Conservation (phyloP, 64 coral and sea anemone species). For the Montipora capricornis region DNA sequence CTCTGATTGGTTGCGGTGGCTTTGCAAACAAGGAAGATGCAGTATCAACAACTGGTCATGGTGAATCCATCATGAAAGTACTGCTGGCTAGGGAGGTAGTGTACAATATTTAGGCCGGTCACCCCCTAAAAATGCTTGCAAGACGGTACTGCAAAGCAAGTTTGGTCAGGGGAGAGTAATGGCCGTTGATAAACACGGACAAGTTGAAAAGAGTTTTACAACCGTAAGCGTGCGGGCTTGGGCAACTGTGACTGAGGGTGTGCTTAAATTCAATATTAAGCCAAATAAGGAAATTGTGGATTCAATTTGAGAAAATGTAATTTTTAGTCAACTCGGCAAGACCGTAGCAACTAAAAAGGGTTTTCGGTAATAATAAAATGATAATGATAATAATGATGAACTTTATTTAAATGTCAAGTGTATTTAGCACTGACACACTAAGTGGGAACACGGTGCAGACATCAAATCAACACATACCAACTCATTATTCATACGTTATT, state of each 20-base stretch:
- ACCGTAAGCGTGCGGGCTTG: constrained; percentile 79
- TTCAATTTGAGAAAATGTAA: neutral
- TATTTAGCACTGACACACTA: too few relatives aligned
- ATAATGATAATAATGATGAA: too few relatives aligned
- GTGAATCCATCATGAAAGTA: constrained; percentile 92
- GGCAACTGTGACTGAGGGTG: constrained; percentile 77
- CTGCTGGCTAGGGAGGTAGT: constrained; percentile 88
- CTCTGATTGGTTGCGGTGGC: constrained; percentile 83
- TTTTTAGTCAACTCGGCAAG: too few relatives aligned
- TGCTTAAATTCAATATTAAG: constrained; percentile 69
- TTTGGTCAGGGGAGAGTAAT: constrained; percentile 91
- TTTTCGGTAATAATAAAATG: too few relatives aligned
- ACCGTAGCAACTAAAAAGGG: too few relatives aligned
- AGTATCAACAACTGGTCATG: constrained; percentile 86
- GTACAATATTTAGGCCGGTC: constrained; percentile 70
- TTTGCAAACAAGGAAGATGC: constrained; percentile 85
- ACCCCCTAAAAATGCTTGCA: constrained; percentile 52
- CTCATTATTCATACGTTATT: too few relatives aligned
- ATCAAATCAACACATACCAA: too few relatives aligned
- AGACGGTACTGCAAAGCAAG: constrained; percentile 74
- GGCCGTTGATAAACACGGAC: constrained; percentile 73
- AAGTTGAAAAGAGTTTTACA: constrained; percentile 75
- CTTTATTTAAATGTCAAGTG: too few relatives aligned
- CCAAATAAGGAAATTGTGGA: constrained; percentile 58
- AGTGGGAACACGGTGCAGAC: too few relatives aligned